phyloP scores from a whole-genome alignment of 2,888 invertebrate genomes.

The Euzophera pinguis region DNA sequence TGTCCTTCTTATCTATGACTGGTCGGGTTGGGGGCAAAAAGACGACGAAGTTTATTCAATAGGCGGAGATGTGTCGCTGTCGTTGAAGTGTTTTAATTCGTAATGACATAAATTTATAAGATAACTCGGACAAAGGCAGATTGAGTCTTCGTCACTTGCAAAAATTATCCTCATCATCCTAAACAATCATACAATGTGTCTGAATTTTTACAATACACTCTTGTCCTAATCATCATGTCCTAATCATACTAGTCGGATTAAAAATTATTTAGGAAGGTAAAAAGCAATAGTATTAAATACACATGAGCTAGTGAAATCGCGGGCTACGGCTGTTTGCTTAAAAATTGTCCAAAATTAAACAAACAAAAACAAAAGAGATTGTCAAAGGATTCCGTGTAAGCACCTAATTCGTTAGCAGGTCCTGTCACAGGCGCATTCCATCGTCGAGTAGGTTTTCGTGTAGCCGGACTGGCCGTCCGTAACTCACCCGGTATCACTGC shows the following conservation, averaged over 20 bases:
- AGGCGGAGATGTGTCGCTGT: conserved; percentile 59
- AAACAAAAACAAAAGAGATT: conserved; percentile 46
- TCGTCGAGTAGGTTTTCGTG: conserved; percentile 77
- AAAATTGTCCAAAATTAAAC: conserved; percentile 13
- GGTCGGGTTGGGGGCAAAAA: conserved; percentile 54
- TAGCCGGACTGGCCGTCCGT: conserved; percentile 68
- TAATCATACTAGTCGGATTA: too few relatives aligned
- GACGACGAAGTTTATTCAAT: conserved; percentile 56
- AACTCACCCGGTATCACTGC: conserved; percentile 76
- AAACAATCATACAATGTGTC: too few relatives aligned
- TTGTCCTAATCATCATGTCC: too few relatives aligned
- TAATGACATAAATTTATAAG: too few relatives aligned
- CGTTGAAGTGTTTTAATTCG: conserved; percentile 41
- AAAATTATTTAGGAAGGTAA: too few relatives aligned
- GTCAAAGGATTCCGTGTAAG: conserved; percentile 44
- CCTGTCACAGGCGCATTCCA: conserved; percentile 72
- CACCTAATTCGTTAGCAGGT: conserved; percentile 75
- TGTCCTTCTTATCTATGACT: conserved; percentile 68
- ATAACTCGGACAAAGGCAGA: too few relatives aligned
- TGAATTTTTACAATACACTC: too few relatives aligned
- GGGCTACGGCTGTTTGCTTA: too few relatives aligned
- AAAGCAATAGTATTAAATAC: too few relatives aligned
- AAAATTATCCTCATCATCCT: too few relatives aligned
- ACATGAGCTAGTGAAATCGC: too few relatives aligned
- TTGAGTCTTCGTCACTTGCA: too few relatives aligned